Base-by-base conservation (phyloP, 2,888 invertebrate species). In the Cataglyphis altisquamis region DNA sequence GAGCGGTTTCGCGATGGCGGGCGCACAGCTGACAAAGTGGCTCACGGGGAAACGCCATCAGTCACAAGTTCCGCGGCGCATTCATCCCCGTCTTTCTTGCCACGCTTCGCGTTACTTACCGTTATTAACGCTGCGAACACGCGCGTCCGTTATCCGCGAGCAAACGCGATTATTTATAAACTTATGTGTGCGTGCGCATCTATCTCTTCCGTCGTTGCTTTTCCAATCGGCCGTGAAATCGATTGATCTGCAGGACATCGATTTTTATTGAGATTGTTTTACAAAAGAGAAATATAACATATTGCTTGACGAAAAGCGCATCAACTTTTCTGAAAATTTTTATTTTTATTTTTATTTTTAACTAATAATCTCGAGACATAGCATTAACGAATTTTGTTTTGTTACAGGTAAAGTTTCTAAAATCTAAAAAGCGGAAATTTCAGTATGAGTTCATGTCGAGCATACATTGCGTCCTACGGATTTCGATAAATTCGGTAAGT, bases 81-180 rank as follows among this genome's bases (percentile, higher is more conserved):
- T 85, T 88, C 84, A 77, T 85, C 82, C 68, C 80, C 45, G 85
- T 87, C 78, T 82, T 63, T 82, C 81, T 84, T 82, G 68, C 86
- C 68, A 57, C 72, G 72, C 55, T 87, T 41, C 64, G 70, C 75
- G 81, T 85, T 87, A 87, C 87, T 87, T 85, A 85, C 81, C 82
- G 82, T 88, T 84, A 88, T 87, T 87, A 87, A 87, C 84, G 78
- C 82, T 67, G 52, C 78, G 82, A 63, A 68, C 67, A 60, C 82
- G 87, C 88, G 64, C 87, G 83, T 77, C 82, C 55, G 84, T 86
- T 82, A 81, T 78, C 70, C 81, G 60, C 55, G 32, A 29, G 39
- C 48, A 57, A 84, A 72, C 52, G 70, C 81, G 84, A 63, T 86
- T 87, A 88, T 89, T 89, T 89, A 88, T 87, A 88, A 82, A 83